These are phyloP conservation scores for Corvus cornix DNA, from an alignment of 2,113 vertebrate genomes.

Conservation along the genomic window DNA sequence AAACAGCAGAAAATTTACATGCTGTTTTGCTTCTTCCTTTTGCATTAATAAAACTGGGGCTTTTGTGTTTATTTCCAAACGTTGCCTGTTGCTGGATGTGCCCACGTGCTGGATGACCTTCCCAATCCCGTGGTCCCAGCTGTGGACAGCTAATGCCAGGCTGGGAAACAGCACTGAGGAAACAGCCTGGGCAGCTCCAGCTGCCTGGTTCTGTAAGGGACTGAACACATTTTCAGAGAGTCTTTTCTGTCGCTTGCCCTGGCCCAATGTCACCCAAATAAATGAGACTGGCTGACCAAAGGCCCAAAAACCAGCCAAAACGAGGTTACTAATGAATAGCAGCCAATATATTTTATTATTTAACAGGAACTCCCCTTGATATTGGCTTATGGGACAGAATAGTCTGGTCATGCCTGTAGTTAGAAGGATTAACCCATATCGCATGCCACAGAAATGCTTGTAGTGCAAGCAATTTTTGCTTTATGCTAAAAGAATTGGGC, in stretches of 20 bases:
- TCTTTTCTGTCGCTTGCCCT: not conserved
- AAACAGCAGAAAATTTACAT: slow-evolving; percentile 44
- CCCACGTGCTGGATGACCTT: not conserved
- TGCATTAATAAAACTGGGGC: not conserved
- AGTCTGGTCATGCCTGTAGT: not conserved
- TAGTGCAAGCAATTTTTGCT: not conserved
- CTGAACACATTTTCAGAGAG: not conserved
- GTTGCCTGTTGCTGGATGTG: rapidly evolving
- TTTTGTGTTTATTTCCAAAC: not conserved
- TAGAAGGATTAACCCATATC: not conserved
- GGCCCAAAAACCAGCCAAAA: not conserved
- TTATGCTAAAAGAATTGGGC: not conserved
- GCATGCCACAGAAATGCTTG: not conserved
- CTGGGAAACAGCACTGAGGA: not conserved
- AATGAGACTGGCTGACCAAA: not conserved
- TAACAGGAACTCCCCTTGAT: not conserved
- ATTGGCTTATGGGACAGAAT: not conserved
- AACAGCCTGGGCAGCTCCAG: not conserved
- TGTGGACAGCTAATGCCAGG: not conserved
- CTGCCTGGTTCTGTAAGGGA: not conserved
- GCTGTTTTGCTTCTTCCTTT: not conserved
- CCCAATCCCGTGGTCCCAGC: not conserved
- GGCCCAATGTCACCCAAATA: not conserved
- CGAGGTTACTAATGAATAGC: not conserved
- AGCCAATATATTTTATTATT: not conserved